Evolutionary conservation across 2,888 invertebrate species (phyloP).

Genomic region (Tetrapedia diversipes): DNA sequence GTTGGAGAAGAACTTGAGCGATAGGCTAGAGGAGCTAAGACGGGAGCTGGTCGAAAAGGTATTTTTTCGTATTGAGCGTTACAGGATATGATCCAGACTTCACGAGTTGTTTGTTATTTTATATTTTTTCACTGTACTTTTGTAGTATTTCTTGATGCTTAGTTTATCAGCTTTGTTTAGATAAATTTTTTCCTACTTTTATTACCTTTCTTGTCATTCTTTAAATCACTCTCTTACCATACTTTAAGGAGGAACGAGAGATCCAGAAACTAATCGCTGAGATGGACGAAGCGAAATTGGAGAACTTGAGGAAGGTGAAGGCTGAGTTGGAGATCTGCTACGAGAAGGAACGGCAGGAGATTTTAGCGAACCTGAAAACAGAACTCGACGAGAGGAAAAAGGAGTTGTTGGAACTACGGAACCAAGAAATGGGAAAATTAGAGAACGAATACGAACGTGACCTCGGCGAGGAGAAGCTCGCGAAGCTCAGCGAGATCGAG

Average conservation of each 20-base stretch:
- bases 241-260: constrained; percentile 73
- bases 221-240: not conserved
- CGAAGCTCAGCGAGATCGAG: constrained; percentile 76
- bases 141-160: too few relatives aligned
- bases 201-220: not conserved
- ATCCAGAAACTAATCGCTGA: constrained; percentile 74
- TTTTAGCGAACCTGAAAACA: constrained; percentile 82
- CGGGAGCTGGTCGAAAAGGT: constrained; percentile 83
- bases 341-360: constrained; percentile 81
- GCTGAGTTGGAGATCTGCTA: constrained; percentile 79
- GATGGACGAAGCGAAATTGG: constrained; percentile 75
- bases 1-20: constrained; percentile 83
- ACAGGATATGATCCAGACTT: too few relatives aligned
- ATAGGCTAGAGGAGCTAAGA: constrained; percentile 83
- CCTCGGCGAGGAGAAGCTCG: constrained; percentile 78
- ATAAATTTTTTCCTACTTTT: not conserved
- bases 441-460: constrained; percentile 84
- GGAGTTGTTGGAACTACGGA: constrained; percentile 82
- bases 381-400: constrained; percentile 83
- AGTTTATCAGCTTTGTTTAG: not conserved
- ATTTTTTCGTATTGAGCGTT: not conserved
- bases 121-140: too few relatives aligned
- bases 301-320: constrained; percentile 77
- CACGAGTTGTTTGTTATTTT: too few relatives aligned
- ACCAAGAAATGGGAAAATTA: constrained; percentile 84